These are phyloP conservation scores for Phalloptychus januarius DNA, from an alignment of 2,797 vertebrate species.

Conservation along the genomic window DNA sequence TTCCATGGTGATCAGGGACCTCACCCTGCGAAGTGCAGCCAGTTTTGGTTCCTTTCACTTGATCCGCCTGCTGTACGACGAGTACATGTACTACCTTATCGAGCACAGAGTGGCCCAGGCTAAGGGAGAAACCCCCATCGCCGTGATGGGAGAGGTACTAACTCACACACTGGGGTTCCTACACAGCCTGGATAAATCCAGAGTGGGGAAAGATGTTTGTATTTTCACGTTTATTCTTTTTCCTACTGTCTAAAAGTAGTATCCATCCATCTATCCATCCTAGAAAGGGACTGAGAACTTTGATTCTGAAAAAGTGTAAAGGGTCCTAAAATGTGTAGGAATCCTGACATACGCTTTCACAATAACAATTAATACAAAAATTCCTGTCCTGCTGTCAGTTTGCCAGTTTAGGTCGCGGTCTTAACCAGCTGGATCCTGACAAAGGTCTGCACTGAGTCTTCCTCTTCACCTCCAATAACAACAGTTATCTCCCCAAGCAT, in stretches of 20 bases:
- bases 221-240: background rate
- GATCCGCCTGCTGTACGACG: slow-evolving; percentile 92
- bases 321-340: background rate
- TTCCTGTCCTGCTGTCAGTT: slow-evolving; percentile 78
- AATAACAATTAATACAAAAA: background rate
- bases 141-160: slow-evolving; percentile 94
- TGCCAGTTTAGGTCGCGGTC: slow-evolving; percentile 88
- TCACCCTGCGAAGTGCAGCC: slow-evolving; percentile 92
- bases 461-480: background rate
- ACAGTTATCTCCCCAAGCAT: background rate
- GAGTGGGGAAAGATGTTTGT: background rate
- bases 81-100: slow-evolving; percentile 97
- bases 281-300: background rate
- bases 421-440: slow-evolving; percentile 89
- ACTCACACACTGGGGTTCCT: background rate
- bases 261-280: background rate
- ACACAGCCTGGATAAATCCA: background rate
- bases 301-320: background rate
- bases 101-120: slow-evolving; percentile 93
- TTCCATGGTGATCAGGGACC: slow-evolving; percentile 94
- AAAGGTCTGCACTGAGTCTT: slow-evolving; percentile 77
- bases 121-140: slow-evolving; percentile 92
- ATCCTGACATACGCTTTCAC: slow-evolving; percentile 12
- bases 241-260: background rate
- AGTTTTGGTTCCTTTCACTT: slow-evolving; percentile 95